Base-by-base conservation (phyloP, 2,888 invertebrate species). In the Galerucella nymphaeae region DNA sequence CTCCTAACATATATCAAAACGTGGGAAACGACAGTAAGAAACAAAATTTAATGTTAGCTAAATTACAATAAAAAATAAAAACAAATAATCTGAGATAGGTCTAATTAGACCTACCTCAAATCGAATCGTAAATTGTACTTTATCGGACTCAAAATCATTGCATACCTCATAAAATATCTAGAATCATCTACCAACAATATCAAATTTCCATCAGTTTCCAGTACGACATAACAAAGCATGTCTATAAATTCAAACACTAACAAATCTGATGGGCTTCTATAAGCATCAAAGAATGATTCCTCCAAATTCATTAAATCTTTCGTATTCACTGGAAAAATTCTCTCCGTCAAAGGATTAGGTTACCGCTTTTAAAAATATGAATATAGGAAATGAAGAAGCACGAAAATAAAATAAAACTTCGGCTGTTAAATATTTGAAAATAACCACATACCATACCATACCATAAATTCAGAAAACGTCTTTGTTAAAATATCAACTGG, bases 381-480 rank as follows among this genome's bases (percentile, higher is more conserved):
- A 45, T 53, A 48, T 13, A 53, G 45, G 38, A 53, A 65, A 65
- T 65, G 53, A 16, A 65, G 50, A 64, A 23, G 64, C 64, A 48
- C 23, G 11, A 48, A 64, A 64, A 64, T 64, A 50, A 50, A n/a
- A n/a, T n/a, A n/a, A 64, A 64, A 64, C 48, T 20, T 64, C 53
- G 53, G 65, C 65, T 38, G 65, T 65, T 53, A 65, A 53, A 65
- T 30, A 65, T 53, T 65, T 48, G 48, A 63, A 63, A 63, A 48
- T 63, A 63, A 23, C 45, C 65, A 38, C 50, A 65, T 53, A 50
- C 65, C 50, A n/a, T 11, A 16, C n/a, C n/a, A n/a, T n/a, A 30
- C 65, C 53, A 65, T 65, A 65, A 65, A 65, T 65, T 65, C 20
- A 38, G 50, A 16, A 65, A 53, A 65, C 53, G 45, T 65, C 65